phyloP scores from a whole-genome alignment of 2,888 invertebrate genomes.

The Dryadula phaetusa region DNA sequence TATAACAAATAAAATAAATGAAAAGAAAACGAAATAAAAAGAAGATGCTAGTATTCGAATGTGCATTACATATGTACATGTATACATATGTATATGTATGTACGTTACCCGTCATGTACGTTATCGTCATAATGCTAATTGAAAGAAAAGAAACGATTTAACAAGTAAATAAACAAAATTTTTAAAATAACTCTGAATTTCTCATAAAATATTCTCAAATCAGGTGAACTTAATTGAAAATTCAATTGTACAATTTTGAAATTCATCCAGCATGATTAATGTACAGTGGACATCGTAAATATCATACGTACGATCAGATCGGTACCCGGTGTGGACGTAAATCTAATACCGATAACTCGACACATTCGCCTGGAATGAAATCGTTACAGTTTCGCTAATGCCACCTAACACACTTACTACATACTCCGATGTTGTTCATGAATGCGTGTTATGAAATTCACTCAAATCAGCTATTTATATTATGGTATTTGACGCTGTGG shows the following conservation, averaged over 20 bases:
- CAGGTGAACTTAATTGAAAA: neutral
- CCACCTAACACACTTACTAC: neutral
- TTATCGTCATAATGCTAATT: too few species aligned
- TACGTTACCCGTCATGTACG: too few species aligned
- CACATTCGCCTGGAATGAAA: conserved; percentile 33
- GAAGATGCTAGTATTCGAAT: too few species aligned
- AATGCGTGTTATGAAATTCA: conserved; percentile 2
- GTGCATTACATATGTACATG: too few species aligned
- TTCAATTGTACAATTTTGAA: conserved; percentile 2
- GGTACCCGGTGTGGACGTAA: conserved; percentile 23
- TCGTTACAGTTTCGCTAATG: conserved; percentile 13
- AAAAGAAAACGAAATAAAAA: too few species aligned
- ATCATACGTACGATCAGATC: conserved; percentile 3
- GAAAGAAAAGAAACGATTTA: too few species aligned
- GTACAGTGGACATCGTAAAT: conserved; percentile 5
- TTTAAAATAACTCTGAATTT: too few species aligned
- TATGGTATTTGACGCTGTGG: too few species aligned
- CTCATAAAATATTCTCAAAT: too few species aligned
- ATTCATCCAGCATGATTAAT: neutral
- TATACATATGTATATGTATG: too few species aligned
- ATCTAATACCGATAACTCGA: conserved; percentile 40
- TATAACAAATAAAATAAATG: too few species aligned
- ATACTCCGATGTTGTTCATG: neutral
- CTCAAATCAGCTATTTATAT: conserved; percentile 2
- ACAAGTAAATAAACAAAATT: too few species aligned